Base-by-base conservation (phyloP, 2,888 invertebrate genomes). In the Crossocerus cetratus region DNA sequence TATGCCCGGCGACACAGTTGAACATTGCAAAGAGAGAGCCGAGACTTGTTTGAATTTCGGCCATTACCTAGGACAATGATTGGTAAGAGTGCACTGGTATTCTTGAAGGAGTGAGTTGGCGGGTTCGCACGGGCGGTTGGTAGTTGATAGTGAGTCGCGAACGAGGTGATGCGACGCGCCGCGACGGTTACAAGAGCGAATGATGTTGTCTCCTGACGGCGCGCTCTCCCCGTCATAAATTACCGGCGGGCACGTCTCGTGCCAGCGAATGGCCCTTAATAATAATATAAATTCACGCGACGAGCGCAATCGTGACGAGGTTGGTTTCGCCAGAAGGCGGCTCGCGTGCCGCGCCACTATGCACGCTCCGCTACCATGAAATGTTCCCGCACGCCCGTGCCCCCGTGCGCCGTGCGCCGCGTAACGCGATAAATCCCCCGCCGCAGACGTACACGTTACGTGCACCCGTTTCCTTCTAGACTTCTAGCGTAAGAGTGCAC, bases 211-310 rank as follows among this genome's bases (percentile, higher is more conserved):
- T 61, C 49, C 16, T 16, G 49, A 16, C 22, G 45, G 45, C 44
- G 21, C 60, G 1, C 21, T 45, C 20, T 13, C 14, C 4, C 2
- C 49, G 22, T 23, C 49, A 63, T 63, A 55, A 63, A 63, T 63
- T 43, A 63, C 55, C 42, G 20, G 14, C 3, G 49, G 53, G 32
- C 32, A 16, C 62, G 11, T 18, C 18, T 13, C 53, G 53, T 61
- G 55, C 63, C 21, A 63, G 42, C 16, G 55, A 55, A 63, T 43
- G 43, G 14, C 21, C 21, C 63, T 63, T 55, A 43, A 63, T 63
- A 63, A 63, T 43, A 42, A 55, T 55, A 63, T 63, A 55, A 63
- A 63, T 55, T 63, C 54, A 2, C 63, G 18, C 4, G 55, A 49
- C 45, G 62, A 54, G 22, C 45, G 16, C 14, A 53, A 62, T 53